Evolutionary conservation across 2,797 vertebrate genomes (phyloP), one percentile per base, ranked within the genome.

Genomic region (Alectoris magna): DNA sequence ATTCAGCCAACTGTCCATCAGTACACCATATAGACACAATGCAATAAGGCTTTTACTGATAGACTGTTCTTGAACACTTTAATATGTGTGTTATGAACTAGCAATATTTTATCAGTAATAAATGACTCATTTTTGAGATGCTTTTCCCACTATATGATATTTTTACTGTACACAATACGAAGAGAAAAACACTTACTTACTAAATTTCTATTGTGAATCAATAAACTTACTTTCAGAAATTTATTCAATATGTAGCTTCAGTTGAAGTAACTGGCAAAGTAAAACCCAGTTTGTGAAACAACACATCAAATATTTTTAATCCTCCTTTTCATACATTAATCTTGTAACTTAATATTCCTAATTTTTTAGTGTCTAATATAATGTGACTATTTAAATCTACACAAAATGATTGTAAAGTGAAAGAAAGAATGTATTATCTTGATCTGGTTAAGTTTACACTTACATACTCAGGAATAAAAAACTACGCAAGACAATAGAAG

Each of bases 201-300:
- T 60, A 67, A 81, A 88, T 59, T 93, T 87, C 59, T 62, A 86
- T 93, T 88, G 58, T 92, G 59, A 95, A n/a, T 84, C 64, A 87
- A 41, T 70, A 78, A n/a, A 36, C 6, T 29, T 67, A 31, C 27
- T 53, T 31, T 43, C 9, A 87, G 44, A 82, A 79, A 71, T 93
- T 70, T 91, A 94, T 95, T 96, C 88, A 94, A 66, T n/a, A 49
- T 84, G 55, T 93, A 90, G 78, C 59, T 96, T 93, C 56, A 9
- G 29, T 43, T 76, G 58, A 88, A 93, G 53, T 53, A 8, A 58
- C 5, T 74, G 23, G 19, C 5, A 84, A 94, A 82, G 82, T 36
- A 22, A 16, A 67, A 76, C 81, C 31, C 53, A 6, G 2, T 56
- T 41, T 94, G 14, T 36, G 38, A 67, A 88, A 73, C 12, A 78